Evolutionary conservation across 2,888 invertebrate species (phyloP), one percentile per base, ranked within the genome.

Genomic region (Sarcophaga subvicina): DNA sequence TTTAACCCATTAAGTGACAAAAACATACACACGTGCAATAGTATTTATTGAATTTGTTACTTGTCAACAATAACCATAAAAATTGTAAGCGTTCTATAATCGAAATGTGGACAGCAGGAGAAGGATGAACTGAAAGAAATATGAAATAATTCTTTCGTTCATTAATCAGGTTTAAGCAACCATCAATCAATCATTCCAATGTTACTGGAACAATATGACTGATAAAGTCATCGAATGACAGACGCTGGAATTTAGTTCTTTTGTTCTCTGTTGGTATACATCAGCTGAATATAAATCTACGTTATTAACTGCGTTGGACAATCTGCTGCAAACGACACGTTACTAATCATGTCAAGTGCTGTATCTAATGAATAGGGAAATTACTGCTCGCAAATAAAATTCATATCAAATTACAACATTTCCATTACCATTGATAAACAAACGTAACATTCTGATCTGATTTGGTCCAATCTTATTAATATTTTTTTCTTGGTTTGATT

Each of bases 161-260:
- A 82, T 79, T 82, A 82, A 80, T 79, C 82, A 80, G 79, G 20
- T 69, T 83, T 83, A 60, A 64, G 45, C 25, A 78, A 81, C 63
- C 49, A 86, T 82, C 82, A 82, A 86, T 86, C 86, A 86, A 86
- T 86, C 86, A 86, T 82, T 71, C 17, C 12, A 82, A 70, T 86
- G 49, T 78, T 77, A 37, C 6, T 64, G 64, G 73, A 47, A 70
- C 73, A 85, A 64, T 79, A 71, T 79, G 20, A 64, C 67, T 77
- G 75, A 82, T 85, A 81, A 85, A 82, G 85, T 85, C 78, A 67
- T 79, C 45, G 45, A 64, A 71, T 79, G 79, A 45, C 82, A 86
- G 86, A 79, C 76, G 82, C 75, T 76, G 45, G 71, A 67, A 72
- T 79, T 71, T 75, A 60, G 20, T 79, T 70, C 79, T 75, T 45